Percentiles rank a stretch among this genome's conserved stretches.
These are phyloP conservation scores for Bergia sp. DNA, from an alignment of 92 coral and sea anemone genomes.

Conservation along the genomic window DNA sequence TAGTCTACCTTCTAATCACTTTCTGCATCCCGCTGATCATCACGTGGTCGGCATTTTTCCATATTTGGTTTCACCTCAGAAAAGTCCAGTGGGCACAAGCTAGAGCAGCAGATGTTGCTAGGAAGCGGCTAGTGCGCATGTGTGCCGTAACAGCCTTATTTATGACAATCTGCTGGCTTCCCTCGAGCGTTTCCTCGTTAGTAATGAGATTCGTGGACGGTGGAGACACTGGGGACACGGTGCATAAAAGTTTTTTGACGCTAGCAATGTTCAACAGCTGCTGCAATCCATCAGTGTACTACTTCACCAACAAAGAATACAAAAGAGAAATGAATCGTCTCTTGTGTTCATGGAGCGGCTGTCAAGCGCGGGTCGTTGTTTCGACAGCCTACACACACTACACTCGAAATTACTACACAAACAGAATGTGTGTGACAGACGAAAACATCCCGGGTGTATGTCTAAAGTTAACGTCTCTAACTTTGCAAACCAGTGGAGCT, in stretches of 20 bases:
- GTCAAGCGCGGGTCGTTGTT: no score
- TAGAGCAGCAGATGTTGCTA: not conserved
- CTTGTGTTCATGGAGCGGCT: not conserved
- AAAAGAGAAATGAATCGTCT: not conserved
- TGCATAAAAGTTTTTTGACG: not conserved
- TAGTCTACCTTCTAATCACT: not conserved
- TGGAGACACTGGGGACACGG: not conserved
- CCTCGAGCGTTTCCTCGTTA: not conserved
- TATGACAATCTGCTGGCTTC: not conserved
- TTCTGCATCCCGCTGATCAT: not conserved
- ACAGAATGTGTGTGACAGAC: no score
- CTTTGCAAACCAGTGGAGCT: no score
- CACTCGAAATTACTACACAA: no score
- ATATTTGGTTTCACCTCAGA: not conserved
- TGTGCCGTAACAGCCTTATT: not conserved
- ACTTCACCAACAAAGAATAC: slow-evolving; percentile 1
- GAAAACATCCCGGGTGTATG: no score
- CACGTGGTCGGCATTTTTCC: not conserved
- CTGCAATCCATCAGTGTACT: not conserved
- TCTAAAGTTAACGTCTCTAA: no score
- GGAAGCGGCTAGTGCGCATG: not conserved
- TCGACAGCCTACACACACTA: no score
- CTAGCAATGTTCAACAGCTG: not conserved
- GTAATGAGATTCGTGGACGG: not conserved
- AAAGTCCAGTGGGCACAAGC: not conserved